A percentile compares a stretch with the other conserved stretches of the same genome.
phyloP scores from a whole-genome alignment of 35 echinoderm and acorn worm species.

The Apostichopus californicus region DNA sequence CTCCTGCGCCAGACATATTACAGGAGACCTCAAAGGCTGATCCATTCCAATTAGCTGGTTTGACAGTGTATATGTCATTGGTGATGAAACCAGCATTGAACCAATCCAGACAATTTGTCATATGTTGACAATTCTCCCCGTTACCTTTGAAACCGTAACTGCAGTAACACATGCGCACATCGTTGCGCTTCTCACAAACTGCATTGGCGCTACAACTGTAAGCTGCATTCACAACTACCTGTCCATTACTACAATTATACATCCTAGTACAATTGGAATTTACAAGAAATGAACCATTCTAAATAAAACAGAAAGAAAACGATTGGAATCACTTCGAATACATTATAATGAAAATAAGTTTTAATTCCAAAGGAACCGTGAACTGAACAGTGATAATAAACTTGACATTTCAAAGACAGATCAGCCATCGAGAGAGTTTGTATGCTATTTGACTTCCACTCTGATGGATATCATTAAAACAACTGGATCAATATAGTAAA shows the following conservation, averaged over 20 bases:
- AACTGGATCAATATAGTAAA: too few species aligned
- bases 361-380: too few species aligned
- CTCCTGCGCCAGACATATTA: not conserved
- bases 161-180: too few species aligned
- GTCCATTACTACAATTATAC: not conserved
- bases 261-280: not conserved
- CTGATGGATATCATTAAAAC: too few species aligned
- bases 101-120: not conserved
- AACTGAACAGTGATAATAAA: too few species aligned
- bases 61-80: not conserved
- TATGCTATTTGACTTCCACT: too few species aligned
- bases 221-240: not conserved
- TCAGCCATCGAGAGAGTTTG: too few species aligned
- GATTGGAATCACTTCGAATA: too few species aligned
- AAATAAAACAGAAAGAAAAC: not conserved
- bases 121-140: not conserved
- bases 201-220: not conserved
- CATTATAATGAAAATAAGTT: too few species aligned
- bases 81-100: not conserved
- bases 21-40: not conserved
- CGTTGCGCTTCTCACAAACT: not conserved
- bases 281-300: not conserved
- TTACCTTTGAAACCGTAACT: not conserved
- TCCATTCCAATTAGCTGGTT: constrained; percentile 1
- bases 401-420: too few species aligned